Conservation (phyloP, 2,113 vertebrate genomes). For the Hyaena hyaena region DNA sequence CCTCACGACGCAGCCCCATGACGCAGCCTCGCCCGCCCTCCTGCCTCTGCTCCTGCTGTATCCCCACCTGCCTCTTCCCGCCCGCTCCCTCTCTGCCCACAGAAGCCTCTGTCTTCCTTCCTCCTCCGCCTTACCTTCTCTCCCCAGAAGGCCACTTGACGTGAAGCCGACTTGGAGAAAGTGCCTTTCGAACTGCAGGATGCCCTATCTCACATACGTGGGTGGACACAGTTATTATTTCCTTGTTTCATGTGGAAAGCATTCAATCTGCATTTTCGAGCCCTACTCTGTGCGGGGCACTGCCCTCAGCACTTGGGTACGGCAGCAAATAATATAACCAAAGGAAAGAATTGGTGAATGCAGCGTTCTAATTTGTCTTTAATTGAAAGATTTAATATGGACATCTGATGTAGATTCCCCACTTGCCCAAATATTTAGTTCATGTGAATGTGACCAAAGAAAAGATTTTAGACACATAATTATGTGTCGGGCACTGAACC, state of each 20-base stretch:
- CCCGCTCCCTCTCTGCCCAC: background rate
- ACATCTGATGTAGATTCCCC: background rate
- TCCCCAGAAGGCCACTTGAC: background rate
- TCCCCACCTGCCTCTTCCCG: too few species aligned
- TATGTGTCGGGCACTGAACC: background rate
- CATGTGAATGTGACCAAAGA: background rate
- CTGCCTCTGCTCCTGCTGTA: background rate
- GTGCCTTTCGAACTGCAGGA: background rate
- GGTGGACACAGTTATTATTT: background rate
- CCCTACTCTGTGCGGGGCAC: background rate
- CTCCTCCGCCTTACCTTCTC: background rate
- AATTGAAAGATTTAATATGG: background rate
- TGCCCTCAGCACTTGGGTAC: background rate
- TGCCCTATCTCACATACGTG: background rate
- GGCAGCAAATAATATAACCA: background rate
- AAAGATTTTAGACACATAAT: background rate
- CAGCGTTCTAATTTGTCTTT: background rate
- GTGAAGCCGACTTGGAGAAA: background rate
- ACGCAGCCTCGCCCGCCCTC: too few species aligned
- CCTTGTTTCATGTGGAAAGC: background rate
- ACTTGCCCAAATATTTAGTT: background rate
- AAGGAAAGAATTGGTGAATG: background rate
- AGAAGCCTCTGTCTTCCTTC: too few species aligned
- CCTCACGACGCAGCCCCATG: too few species aligned
- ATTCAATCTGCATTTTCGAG: background rate